phyloP scores from a whole-genome alignment of 2,888 invertebrate species.

The Fragum sueziense region DNA sequence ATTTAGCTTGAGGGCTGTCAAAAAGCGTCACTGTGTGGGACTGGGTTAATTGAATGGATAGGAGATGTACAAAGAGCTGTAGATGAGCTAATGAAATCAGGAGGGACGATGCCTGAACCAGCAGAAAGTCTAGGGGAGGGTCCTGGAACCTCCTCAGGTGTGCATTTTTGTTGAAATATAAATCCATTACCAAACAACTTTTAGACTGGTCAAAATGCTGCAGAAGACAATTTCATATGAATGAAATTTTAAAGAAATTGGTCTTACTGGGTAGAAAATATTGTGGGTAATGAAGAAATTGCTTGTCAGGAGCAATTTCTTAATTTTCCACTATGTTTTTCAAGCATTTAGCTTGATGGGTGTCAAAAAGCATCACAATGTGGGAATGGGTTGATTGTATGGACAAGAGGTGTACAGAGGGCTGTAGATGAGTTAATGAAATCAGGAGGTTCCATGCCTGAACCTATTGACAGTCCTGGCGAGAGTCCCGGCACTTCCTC shows the following conservation, averaged over 20 bases:
- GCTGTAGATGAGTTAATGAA: constrained; percentile 73
- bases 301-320: too few relatives aligned
- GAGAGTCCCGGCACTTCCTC: constrained; percentile 32
- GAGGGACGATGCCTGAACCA: constrained; percentile 62
- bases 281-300: too few relatives aligned
- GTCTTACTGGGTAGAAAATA: too few relatives aligned
- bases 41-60: constrained; percentile 51
- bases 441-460: constrained; percentile 64
- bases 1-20: background rate
- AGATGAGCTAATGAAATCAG: constrained; percentile 69
- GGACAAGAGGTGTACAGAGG: constrained; percentile 66
- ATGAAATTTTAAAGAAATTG: too few relatives aligned
- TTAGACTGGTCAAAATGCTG: background rate
- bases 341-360: too few relatives aligned
- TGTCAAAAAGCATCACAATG: too few relatives aligned
- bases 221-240: too few relatives aligned
- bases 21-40: background rate
- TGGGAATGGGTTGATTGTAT: constrained; percentile 52
- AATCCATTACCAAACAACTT: background rate
- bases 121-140: too few relatives aligned
- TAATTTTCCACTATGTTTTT: too few relatives aligned
- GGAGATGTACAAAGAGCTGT: constrained; percentile 70
- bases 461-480: constrained; percentile 5
- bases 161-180: background rate
- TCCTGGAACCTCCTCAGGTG: constrained; percentile 29